A percentile compares a stretch with the other conserved stretches of the same genome.
Conservation (phyloP, 2,113 vertebrate species). For the Eidolon helvum region DNA sequence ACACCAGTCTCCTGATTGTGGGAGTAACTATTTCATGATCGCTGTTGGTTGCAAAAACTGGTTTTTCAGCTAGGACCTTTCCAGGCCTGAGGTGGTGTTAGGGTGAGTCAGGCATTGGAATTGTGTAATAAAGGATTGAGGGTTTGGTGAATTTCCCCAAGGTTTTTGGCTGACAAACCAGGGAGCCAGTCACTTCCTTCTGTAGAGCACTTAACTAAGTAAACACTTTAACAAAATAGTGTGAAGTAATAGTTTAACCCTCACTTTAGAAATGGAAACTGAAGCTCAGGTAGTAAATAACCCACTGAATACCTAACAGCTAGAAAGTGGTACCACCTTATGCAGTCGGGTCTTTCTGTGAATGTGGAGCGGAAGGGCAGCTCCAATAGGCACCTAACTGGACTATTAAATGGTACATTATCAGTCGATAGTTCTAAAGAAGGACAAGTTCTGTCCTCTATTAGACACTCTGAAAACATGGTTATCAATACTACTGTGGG, state of each 20-base stretch:
- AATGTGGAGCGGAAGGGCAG: not conserved
- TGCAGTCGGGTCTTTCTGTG: not conserved
- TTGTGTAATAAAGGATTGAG: not conserved
- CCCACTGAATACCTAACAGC: not conserved
- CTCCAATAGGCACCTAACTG: not conserved
- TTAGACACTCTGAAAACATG: not conserved
- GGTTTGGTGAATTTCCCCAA: not conserved
- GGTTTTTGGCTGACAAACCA: not conserved
- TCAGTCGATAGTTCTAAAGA: not conserved
- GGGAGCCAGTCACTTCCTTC: not conserved
- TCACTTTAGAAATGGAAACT: not conserved
- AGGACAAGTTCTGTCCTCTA: not conserved
- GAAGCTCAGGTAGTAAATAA: not conserved
- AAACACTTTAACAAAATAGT: not conserved
- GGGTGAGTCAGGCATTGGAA: not conserved
- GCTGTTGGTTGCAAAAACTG: not conserved
- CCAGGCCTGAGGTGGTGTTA: not conserved
- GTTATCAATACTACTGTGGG: too few species aligned
- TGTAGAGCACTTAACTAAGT: not conserved
- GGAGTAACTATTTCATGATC: too few species aligned
- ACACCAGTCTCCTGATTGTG: fast-evolving
- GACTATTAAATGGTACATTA: too few species aligned
- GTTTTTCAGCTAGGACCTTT: not conserved
- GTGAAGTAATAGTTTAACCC: not conserved
- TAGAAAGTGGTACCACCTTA: too few species aligned